These are phyloP conservation scores for Pharmacophagus antenor DNA, from an alignment of 2,888 invertebrate genomes.

Conservation along the genomic window DNA sequence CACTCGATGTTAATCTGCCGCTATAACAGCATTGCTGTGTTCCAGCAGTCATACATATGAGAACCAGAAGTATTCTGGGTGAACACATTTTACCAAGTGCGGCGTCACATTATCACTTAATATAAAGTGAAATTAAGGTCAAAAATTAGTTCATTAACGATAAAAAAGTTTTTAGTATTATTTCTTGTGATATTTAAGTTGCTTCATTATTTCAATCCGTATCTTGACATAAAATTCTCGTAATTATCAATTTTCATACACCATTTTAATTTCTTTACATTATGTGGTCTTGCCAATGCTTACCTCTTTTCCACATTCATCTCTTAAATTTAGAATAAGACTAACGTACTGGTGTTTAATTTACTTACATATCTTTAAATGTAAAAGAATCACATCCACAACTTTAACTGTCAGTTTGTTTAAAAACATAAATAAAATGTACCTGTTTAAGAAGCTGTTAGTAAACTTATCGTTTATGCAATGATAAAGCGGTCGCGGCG, in stretches of 20 bases:
- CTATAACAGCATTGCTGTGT: too few species aligned
- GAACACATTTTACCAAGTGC: too few species aligned
- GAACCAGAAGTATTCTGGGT: too few species aligned
- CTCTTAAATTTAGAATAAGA: constrained; percentile 3
- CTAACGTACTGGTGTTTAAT: constrained; percentile 9
- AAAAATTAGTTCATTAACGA: too few species aligned
- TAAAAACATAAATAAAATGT: background rate
- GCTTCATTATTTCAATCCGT: background rate
- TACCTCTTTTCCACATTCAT: background rate
- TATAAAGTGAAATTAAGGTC: too few species aligned
- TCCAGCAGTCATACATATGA: too few species aligned
- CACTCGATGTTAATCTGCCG: too few species aligned
- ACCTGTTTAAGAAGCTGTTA: background rate
- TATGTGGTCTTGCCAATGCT: constrained; percentile 6
- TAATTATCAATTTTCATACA: background rate
- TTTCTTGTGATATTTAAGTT: too few species aligned
- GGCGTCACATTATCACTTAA: too few species aligned
- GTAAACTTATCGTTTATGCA: constrained; percentile 28
- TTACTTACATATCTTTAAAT: constrained; percentile 6
- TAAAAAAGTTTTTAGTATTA: too few species aligned
- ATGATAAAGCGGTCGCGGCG: constrained; percentile 41
- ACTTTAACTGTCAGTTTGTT: background rate
- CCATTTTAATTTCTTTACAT: background rate
- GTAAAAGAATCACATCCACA: background rate
- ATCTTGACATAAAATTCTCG: background rate